phyloP scores from a whole-genome alignment of 2,797 vertebrate genomes.

The Heteromormyrus szaboi region DNA sequence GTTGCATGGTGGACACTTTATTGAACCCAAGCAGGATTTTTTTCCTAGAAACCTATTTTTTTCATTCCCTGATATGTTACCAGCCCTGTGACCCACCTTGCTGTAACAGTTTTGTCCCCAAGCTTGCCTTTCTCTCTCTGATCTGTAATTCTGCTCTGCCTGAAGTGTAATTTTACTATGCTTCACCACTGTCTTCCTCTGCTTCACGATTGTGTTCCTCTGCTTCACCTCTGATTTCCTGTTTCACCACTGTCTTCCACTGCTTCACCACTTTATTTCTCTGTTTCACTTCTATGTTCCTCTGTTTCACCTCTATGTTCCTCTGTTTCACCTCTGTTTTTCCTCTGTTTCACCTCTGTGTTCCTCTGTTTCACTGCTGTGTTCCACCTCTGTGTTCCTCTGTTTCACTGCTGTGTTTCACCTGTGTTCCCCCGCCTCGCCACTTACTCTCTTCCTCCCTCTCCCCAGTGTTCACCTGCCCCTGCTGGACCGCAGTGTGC shows the following conservation, averaged over 20 bases:
- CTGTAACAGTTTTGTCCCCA: not conserved
- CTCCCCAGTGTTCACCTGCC: constrained; percentile 83
- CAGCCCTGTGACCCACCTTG: not conserved
- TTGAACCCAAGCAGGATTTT: not conserved
- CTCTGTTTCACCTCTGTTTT: no score
- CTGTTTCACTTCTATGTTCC: no score
- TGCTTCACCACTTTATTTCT: no score
- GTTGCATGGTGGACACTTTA: not conserved
- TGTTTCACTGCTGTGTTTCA: no score
- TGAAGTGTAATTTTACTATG: not conserved
- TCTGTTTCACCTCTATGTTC: no score
- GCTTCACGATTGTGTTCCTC: not conserved
- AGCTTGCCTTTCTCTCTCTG: not conserved
- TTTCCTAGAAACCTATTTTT: not conserved
- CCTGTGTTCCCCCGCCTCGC: no score
- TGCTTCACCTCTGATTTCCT: not conserved
- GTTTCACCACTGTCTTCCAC: no score
- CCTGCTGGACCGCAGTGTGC: constrained; percentile 90
- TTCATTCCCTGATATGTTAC: not conserved
- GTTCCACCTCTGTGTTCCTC: no score
- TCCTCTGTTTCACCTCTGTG: no score
- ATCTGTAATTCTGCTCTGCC: not conserved
- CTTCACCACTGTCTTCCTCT: not conserved
- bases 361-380: no score
- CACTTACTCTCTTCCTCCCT: not conserved